Conservation (phyloP, 1,140 invertebrate species). For the Linepithema humile region DNA sequence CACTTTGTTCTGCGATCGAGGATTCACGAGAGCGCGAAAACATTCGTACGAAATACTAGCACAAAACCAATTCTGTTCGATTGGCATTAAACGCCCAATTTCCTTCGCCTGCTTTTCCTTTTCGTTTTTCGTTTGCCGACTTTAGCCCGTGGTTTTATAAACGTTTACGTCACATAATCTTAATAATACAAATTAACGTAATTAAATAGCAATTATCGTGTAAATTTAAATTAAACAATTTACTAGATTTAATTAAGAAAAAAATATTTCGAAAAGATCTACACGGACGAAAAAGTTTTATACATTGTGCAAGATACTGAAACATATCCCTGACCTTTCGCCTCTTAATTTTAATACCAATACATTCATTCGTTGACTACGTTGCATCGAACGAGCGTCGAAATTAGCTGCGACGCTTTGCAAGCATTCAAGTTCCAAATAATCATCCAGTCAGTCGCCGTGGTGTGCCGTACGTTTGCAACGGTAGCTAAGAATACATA, state of each 20-base stretch:
- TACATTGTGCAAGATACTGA: background rate
- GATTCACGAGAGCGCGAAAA: slow-evolving; percentile 71
- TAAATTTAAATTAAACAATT: background rate
- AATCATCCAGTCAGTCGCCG: background rate
- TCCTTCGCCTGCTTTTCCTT: background rate
- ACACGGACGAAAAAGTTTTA: background rate
- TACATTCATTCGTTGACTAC: background rate
- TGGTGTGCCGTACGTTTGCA: background rate
- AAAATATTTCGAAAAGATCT: background rate
- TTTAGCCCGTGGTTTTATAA: background rate
- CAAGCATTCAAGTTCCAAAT: slow-evolving; percentile 10
- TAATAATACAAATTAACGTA: background rate
- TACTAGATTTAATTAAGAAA: background rate
- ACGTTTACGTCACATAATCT: background rate
- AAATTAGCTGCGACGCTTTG: slow-evolving; percentile 14
- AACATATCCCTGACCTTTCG: slow-evolving; percentile 19
- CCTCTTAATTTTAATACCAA: slow-evolving; percentile 20
- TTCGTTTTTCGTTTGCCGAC: background rate
- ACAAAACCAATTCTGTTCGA: background rate
- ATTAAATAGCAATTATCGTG: background rate
- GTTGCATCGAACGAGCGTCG: background rate
- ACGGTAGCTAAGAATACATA: slow-evolving; percentile 4
- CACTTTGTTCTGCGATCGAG: slow-evolving; percentile 63
- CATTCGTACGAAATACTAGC: slow-evolving; percentile 74
- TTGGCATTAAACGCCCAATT: slow-evolving; percentile 1